Evolutionary conservation across 2,113 vertebrate genomes (phyloP), one percentile per base, ranked within the genome.

Genomic region (Neogobius melanostomus): DNA sequence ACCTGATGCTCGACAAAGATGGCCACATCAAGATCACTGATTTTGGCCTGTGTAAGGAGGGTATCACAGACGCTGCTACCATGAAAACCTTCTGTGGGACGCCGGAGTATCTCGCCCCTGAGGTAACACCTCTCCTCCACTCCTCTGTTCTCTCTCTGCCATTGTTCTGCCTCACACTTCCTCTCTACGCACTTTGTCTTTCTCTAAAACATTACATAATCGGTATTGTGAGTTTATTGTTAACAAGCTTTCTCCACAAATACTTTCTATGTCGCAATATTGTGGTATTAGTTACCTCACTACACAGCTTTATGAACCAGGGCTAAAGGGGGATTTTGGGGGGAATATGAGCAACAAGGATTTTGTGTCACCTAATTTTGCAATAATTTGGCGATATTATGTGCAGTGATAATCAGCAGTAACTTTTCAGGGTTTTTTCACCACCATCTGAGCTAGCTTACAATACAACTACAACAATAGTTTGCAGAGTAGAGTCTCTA

Each of bases 41-140:
- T 85, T 99, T 98, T 75, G 97, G 97, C 76, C 96, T 99, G 79
- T 99, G 97, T 92, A 99, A 99, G 89, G 97, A 98, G 92, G 97
- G 97, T 75, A 99, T 99, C 93, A 98, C 97, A 75, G 97, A 99
- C n/a, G 95, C 96, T 87, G 97, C 97, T 80, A 98, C 97, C 68
- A 99, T 99, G 97, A 99, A 99, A 91, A 99, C 97, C 8, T 99
- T 99, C 92, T 99, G 97, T 89, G 97, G 97, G 36, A 99, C 97
- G 49, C 97, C 97, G 44, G 97, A 98, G 76, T 99, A 98, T 80
- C 93, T 99, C 74, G 97, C 97, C 15, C 97, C 97, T 0, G 97
- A 99, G 97, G 97, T 99, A 94, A 78, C 43, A 10, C 17, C 36
- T 48, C 12, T 7, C 53, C 53, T 63, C 21, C 7, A 10, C 50